Conservation (phyloP, 2,888 invertebrate genomes). For the Thyatira batis region DNA sequence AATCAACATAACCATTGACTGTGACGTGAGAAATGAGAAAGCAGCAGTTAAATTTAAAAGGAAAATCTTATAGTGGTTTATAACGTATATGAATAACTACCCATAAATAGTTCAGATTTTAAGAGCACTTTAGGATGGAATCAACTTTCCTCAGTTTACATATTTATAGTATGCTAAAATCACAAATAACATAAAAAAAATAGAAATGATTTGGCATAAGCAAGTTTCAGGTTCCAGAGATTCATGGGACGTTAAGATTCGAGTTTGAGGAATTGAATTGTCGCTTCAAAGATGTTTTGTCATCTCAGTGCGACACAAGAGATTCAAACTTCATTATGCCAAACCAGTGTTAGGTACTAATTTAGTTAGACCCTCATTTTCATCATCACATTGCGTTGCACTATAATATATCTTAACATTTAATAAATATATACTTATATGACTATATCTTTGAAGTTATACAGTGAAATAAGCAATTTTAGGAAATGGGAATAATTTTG, state of each 20-base stretch:
- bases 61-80: constrained; percentile 38
- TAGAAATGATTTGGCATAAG: constrained; percentile 53
- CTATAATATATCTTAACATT: constrained; percentile 60
- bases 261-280: neutral
- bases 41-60: constrained; percentile 51
- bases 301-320: constrained; percentile 19
- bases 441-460: constrained; percentile 37
- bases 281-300: neutral
- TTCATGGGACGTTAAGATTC: constrained; percentile 19
- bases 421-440: constrained; percentile 52
- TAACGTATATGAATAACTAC: constrained; percentile 57
- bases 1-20: constrained; percentile 69
- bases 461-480: constrained; percentile 16
- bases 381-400: constrained; percentile 77
- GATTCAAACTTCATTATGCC: constrained; percentile 60
- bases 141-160: constrained; percentile 70
- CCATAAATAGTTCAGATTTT: constrained; percentile 70
- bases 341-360: constrained; percentile 63
- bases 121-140: constrained; percentile 82
- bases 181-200: constrained; percentile 54
- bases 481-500: constrained; percentile 31
- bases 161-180: constrained; percentile 52
- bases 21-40: constrained; percentile 62
- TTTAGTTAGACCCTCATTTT: constrained; percentile 76
- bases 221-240: constrained; percentile 34